These are phyloP conservation scores for Scalopus aquaticus DNA, from an alignment of 2,113 vertebrate species.

Conservation along the genomic window DNA sequence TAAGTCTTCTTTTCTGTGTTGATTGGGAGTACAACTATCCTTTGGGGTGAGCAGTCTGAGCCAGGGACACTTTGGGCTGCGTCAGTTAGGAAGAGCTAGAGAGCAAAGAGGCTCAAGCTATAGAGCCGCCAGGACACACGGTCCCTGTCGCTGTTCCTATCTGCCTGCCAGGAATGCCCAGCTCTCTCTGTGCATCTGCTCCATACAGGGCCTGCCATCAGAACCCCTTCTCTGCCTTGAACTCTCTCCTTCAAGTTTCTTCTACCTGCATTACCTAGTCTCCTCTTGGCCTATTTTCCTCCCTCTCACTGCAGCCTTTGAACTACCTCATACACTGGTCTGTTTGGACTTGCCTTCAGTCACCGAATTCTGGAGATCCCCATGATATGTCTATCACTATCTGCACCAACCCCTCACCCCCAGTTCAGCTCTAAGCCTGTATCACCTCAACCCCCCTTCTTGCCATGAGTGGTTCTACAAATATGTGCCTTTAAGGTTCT, in stretches of 20 bases:
- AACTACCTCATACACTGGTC: not conserved
- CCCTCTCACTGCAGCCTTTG: not conserved
- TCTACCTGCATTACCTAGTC: not conserved
- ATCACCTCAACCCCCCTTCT: not conserved
- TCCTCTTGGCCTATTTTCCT: not conserved
- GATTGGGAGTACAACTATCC: not conserved
- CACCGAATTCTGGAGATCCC: not conserved
- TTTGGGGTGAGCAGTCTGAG: not conserved
- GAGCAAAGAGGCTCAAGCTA: not conserved
- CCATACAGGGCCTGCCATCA: fast-evolving
- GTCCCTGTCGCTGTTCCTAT: no score
- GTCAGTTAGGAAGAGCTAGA: not conserved
- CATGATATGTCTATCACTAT: not conserved
- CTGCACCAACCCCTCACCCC: no score
- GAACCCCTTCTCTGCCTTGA: not conserved
- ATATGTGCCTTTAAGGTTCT: not conserved
- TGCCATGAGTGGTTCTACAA: no score
- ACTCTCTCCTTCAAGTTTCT: not conserved
- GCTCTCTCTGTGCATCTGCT: fast-evolving
- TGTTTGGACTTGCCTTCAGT: not conserved
- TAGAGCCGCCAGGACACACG: not conserved
- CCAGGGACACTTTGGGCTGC: not conserved
- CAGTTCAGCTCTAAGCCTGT: not conserved
- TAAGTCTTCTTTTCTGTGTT: not conserved
- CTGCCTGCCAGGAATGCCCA: not conserved